Base-by-base conservation (phyloP, 1,140 invertebrate genomes). In the Agraylea sexmaculata region DNA sequence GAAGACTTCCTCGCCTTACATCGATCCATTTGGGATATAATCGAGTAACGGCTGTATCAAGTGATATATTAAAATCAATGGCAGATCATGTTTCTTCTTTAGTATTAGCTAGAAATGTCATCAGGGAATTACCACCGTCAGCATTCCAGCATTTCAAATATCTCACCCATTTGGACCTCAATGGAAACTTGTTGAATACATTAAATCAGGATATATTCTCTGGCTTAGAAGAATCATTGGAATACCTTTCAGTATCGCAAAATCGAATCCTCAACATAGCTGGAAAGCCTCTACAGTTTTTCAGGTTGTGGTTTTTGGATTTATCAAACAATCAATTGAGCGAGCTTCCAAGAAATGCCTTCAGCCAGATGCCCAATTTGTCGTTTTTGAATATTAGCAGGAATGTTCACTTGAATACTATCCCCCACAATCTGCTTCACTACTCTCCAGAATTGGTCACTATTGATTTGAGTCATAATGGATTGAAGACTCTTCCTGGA, bases 1-100 rank as follows among this genome's bases (percentile, higher is more conserved):
- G 75, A 13, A 70, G 79, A 4, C 57, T 92, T 15, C 78, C 79
- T 0, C 74, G 73, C n/a, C 60, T 94, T 2, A 71, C 70, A 10
- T 73, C 74, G 13, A 66, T 93, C 0, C 77, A 82, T 51, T 56
- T 92, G 45, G 83, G 87, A 45, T 90, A 80, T 55, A 94, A 94
- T 58, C 69, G 87, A 46, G 83, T 94, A 4, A 82, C 84, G 0
- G 87, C 85, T 2, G 58, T 93, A 4, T 87, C 85, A 0, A 73
- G 71, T n/a, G 83, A 86, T 46, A 77, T 85, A 34, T 61, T 87
- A 6, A 64, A 73, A 38, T 75, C 80, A 1, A 60, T 77, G 12
- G 74, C 77, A 0, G 69, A 72, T 35, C 60, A 62, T 53, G 67
- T 79, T 1, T 76, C 69, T n/a, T 67, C 62, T 20, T 55, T 88